phyloP scores from a whole-genome alignment of 2,113 vertebrate genomes.

The Chaetura pelagica region DNA sequence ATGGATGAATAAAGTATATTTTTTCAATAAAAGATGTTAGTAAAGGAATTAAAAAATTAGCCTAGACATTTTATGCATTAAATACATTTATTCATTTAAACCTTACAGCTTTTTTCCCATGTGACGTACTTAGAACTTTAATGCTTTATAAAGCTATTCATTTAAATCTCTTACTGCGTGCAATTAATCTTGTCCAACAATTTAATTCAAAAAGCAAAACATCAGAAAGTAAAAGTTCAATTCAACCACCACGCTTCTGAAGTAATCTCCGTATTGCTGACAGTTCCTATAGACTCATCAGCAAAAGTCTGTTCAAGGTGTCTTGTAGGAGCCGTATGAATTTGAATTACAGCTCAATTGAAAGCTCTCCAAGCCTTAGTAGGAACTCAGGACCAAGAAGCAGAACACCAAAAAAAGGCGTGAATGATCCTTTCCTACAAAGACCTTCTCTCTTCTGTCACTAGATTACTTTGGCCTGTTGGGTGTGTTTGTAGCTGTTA shows the following conservation, averaged over 20 bases:
- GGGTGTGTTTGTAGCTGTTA: conserved; percentile 68
- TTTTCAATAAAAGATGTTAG: conserved; percentile 78
- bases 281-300: conserved; percentile 75
- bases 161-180: conserved; percentile 77
- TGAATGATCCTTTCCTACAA: conserved; percentile 42
- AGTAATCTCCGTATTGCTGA: conserved; percentile 76
- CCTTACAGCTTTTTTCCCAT: conserved; percentile 71
- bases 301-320: conserved; percentile 74
- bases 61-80: conserved; percentile 77
- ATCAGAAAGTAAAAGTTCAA: conserved; percentile 79
- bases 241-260: conserved; percentile 71
- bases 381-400: conserved; percentile 49
- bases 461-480: conserved; percentile 63
- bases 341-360: conserved; percentile 78
- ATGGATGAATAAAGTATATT: conserved; percentile 77
- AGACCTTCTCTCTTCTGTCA: conserved; percentile 49
- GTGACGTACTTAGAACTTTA: conserved; percentile 78
- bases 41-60: conserved; percentile 82
- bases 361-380: conserved; percentile 72
- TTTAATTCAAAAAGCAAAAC: conserved; percentile 81
- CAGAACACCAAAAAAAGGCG: conserved; percentile 53
- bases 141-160: conserved; percentile 79
- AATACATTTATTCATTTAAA: conserved; percentile 82
- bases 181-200: conserved; percentile 85
- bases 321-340: conserved; percentile 66